Conservation (phyloP, 2,888 invertebrate species). For the Rhogogaster chlorosoma region DNA sequence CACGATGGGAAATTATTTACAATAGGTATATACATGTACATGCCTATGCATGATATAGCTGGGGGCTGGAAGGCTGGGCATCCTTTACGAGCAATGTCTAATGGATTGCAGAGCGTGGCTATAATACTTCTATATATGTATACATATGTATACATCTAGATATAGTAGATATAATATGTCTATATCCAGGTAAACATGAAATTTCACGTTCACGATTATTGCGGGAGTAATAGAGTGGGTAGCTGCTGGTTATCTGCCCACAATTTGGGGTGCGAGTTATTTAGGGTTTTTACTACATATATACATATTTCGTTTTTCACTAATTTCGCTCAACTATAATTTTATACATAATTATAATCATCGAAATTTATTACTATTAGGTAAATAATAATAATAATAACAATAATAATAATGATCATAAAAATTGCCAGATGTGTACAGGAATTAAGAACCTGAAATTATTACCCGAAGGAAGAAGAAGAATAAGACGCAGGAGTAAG, state of each 20-base stretch:
- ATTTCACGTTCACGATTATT: constrained; percentile 78
- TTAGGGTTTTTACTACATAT: neutral
- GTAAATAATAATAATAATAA: neutral
- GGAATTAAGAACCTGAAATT: constrained; percentile 2
- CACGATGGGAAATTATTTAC: no score
- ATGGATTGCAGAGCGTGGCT: constrained; percentile 72
- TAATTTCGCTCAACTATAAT: neutral
- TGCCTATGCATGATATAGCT: neutral
- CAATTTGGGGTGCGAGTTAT: neutral
- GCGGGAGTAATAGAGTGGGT: constrained; percentile 53
- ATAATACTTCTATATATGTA: neutral
- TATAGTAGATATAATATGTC: neutral
- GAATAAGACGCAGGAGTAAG: neutral
- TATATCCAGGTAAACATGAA: constrained; percentile 70
- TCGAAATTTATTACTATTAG: neutral
- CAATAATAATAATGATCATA: neutral
- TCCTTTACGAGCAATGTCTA: constrained; percentile 77
- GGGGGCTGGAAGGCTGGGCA: constrained; percentile 64
- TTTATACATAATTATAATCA: neutral
- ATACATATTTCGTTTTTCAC: neutral
- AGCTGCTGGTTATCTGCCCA: neutral
- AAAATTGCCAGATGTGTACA: neutral
- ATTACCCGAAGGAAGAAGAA: neutral
- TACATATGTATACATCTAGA: neutral
- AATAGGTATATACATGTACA: neutral